A percentile compares a stretch with the other conserved stretches of the same genome.
These are phyloP conservation scores for Tragelaphus imberbis DNA, from an alignment of 2,113 vertebrate genomes.

Conservation along the genomic window DNA sequence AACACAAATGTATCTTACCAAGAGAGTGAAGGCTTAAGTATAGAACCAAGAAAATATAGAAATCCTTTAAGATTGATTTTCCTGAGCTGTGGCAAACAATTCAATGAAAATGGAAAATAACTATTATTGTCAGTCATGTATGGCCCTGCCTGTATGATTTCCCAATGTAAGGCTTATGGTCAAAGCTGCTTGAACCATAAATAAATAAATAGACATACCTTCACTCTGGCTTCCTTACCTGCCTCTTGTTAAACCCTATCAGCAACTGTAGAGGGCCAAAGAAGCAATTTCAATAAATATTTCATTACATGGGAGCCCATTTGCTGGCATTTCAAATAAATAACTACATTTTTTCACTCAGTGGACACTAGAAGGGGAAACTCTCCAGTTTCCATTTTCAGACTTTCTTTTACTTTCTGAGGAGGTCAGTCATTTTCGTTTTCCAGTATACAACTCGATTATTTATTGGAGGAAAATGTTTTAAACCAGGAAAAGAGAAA, in stretches of 20 bases:
- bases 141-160: conserved; percentile 57
- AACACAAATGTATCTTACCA: conserved; percentile 1
- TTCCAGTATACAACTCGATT: conserved; percentile 31
- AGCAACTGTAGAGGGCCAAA: conserved; percentile 53
- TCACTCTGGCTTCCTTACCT: conserved; percentile 38
- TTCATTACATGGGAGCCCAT: conserved; percentile 62
- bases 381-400: conserved; percentile 66
- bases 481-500: conserved; percentile 48
- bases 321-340: conserved; percentile 70
- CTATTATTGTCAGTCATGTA: conserved; percentile 53
- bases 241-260: conserved; percentile 64
- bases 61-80: conserved; percentile 61
- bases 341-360: conserved; percentile 60
- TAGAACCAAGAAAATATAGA: neutral
- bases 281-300: conserved; percentile 74
- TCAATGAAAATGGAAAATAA: conserved; percentile 59
- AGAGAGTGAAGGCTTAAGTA: conserved; percentile 32
- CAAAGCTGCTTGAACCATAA: conserved; percentile 65
- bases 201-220: conserved; percentile 69
- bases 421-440: conserved; percentile 12
- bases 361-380: conserved; percentile 39
- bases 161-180: conserved; percentile 61
- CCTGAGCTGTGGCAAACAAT: conserved; percentile 48
- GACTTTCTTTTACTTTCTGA: conserved; percentile 39
- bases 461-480: conserved; percentile 71